These are phyloP conservation scores for Atrichornis clamosus DNA, from an alignment of 2,113 vertebrate species.

Conservation along the genomic window DNA sequence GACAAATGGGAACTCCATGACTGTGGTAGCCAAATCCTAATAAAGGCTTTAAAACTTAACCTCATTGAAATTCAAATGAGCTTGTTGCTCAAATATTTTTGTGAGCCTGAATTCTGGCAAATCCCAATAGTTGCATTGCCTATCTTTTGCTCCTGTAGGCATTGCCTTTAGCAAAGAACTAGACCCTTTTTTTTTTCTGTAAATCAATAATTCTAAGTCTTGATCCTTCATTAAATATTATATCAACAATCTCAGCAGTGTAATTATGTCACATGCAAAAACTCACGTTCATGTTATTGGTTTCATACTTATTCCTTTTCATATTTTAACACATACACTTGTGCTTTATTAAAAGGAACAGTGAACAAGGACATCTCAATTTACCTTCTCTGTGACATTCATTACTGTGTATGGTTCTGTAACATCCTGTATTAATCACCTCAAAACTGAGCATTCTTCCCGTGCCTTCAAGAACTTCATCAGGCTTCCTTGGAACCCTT, in stretches of 20 bases:
- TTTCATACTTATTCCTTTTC: background rate
- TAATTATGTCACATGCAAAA: background rate
- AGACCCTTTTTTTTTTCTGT: no score
- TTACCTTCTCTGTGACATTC: background rate
- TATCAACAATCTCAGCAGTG: background rate
- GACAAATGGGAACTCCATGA: background rate
- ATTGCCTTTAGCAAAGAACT: background rate
- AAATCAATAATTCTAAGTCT: background rate
- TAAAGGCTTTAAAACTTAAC: background rate
- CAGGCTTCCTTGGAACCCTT: background rate
- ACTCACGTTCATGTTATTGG: fast-evolving
- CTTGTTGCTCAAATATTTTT: background rate
- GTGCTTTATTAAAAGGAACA: background rate
- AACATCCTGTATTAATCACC: background rate
- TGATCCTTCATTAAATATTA: background rate
- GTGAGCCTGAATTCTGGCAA: background rate
- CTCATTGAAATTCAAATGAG: background rate
- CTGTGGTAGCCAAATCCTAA: background rate
- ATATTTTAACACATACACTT: background rate
- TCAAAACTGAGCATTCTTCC: background rate
- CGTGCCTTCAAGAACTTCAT: background rate
- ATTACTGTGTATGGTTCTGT: background rate
- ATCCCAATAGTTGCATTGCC: background rate
- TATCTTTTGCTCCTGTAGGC: background rate
- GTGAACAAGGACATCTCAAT: background rate